These are phyloP conservation scores for Gopherus flavomarginatus DNA, from an alignment of 2,113 vertebrate species.

Conservation along the genomic window DNA sequence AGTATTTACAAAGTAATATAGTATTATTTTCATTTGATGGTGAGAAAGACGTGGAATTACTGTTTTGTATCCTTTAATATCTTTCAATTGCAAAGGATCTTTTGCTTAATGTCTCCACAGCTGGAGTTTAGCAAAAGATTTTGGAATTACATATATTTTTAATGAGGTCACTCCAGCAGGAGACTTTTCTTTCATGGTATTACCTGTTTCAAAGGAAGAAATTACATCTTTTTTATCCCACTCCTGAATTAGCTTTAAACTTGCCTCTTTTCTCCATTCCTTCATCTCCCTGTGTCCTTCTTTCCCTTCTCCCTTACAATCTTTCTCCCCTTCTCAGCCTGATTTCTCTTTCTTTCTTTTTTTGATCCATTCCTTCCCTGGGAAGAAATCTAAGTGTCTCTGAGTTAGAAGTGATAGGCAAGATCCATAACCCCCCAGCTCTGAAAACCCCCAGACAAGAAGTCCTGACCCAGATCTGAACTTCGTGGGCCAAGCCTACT, in stretches of 20 bases:
- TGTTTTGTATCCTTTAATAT: conserved; percentile 58
- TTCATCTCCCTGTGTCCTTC: background rate
- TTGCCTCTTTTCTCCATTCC: background rate
- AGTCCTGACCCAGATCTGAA: background rate
- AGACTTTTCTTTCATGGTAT: background rate
- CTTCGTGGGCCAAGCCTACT: background rate
- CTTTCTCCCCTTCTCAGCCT: background rate
- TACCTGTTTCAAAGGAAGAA: background rate
- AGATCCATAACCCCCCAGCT: background rate
- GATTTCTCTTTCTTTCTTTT: background rate
- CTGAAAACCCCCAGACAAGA: background rate
- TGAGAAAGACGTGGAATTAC: conserved; percentile 56
- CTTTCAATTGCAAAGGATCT: conserved; percentile 45
- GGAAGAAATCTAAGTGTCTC: background rate
- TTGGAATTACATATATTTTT: conserved; percentile 20
- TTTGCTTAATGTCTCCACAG: conserved; percentile 50
- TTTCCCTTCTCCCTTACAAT: background rate
- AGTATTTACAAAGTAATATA: conserved; percentile 65
- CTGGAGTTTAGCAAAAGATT: conserved; percentile 56
- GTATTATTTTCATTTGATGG: conserved; percentile 54
- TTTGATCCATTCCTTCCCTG: background rate
- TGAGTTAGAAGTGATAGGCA: background rate
- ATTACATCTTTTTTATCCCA: background rate
- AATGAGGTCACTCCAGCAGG: conserved; percentile 36
- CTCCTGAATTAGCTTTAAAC: background rate